Base-by-base conservation (phyloP, 2,113 vertebrate genomes). In the Pholis gunnellus region DNA sequence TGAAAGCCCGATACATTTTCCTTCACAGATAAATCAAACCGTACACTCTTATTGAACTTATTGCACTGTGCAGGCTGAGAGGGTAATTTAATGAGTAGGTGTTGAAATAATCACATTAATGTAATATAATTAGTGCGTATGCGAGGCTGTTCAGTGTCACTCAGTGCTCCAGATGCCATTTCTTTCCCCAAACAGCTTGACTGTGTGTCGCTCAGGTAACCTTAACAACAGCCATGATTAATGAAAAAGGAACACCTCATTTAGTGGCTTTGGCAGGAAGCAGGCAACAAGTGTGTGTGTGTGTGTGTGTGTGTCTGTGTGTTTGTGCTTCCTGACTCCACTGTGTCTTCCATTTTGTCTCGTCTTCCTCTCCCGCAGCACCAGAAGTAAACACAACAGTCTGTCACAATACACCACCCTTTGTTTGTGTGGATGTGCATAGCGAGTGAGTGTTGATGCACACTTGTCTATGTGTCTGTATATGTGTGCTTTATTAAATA, bases 21-120 rank as follows among this genome's bases (percentile, higher is more conserved):
- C 36, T 59, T 42, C 13, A 59, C 25, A 71, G 67, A 68, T 82
- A 87, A 81, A 88, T 76, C 61, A 72, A 38, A 48, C 29, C 18
- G 40, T 36, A 42, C 29, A 54, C 34, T 27, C 15, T 64, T n/a
- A 70, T 22, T 71, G 56, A 46, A 79, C 60, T 10, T 22, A 80
- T 71, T 52, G 44, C 36, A 72, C 46, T 54, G 46, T 83, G 38
- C 9, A 60, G 50, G 52, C 60, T 65, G 68, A 75, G 75, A 69
- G 85, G 85, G 63, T 52, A 65, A 80, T 87, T 83, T 87, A 91
- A 92, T 89, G 81, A 89, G 83, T 64, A 91, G 54, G 87, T 89
- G 92, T 82, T 89, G 87, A 93, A 90, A 93, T 88, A 82, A 92
- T 91, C 68, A 86, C 22, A 84, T 83, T 79, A 89, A 87, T 85